Evolutionary conservation across 1,140 invertebrate genomes (phyloP), one percentile per base, ranked within the genome.

Genomic region (Tribolium madens): DNA sequence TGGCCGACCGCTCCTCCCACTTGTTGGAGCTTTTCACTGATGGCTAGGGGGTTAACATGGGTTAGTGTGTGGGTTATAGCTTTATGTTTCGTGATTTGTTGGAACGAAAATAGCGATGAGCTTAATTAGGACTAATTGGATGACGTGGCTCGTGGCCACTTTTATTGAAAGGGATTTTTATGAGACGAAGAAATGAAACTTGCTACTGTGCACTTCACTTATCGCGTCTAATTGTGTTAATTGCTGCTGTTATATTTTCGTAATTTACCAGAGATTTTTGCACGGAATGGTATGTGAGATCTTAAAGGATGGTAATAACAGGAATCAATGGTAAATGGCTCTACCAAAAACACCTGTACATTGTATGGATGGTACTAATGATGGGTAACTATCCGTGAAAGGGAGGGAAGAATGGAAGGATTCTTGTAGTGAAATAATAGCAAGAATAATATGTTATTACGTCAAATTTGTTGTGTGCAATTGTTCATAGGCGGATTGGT

Each of bases 1-100:
- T n/a, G 57, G 57, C 52, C 47, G 68, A 71, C 10, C 47, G n/a
- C 17, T n/a, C 46, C 70, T 72, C 70, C 70, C 70, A 72, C 70
- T 72, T 52, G 21, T 15, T 50, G 70, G 70, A 48, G 46, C 50
- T 52, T 64, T 64, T 13, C 57, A 64, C n/a, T 12, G n/a, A 64
- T 33, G 10, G 26, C 18, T 33, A 18, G 18, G 21, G 57, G 57
- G 21, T 31, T 60, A 21, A 60, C 15, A 52, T 52, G 48, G 48
- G 48, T 57, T 21, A 18, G 7, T 64, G 57, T 64, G 57, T 33
- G 57, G 57, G 57, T 33, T 64, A 31, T 12, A 26, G 5, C 57
- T 64, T 36, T 64, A 57, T 17, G 17, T 18, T 64, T 64, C 10
- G 26, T 36, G 57, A 64, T 64, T 64, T 64, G 57, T 33, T 33